phyloP scores from a whole-genome alignment of 1,140 invertebrate species.

The Aphelinus atriplicis region DNA sequence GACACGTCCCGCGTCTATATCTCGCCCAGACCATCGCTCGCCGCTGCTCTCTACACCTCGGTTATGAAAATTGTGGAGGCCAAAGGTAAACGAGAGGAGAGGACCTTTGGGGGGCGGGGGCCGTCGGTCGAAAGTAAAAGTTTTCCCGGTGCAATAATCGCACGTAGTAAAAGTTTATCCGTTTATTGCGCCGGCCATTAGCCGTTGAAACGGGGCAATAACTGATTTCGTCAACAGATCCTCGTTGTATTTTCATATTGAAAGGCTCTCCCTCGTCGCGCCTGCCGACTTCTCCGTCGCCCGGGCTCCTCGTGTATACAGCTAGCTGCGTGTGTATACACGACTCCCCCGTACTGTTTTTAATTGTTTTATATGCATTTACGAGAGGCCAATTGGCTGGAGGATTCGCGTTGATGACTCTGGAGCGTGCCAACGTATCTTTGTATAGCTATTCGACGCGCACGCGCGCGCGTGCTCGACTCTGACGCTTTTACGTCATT shows the following conservation, averaged over 20 bases:
- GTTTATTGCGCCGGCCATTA: slow-evolving; percentile 56
- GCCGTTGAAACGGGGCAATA: slow-evolving; percentile 43
- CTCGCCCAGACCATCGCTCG: not conserved
- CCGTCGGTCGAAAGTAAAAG: slow-evolving; percentile 48
- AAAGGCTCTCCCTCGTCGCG: slow-evolving; percentile 4
- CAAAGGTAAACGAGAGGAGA: not conserved
- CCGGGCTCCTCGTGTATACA: not conserved
- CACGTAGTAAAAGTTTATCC: slow-evolving; percentile 55
- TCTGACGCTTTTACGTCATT: too few relatives aligned
- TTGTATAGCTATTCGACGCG: too few relatives aligned
- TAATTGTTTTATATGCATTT: slow-evolving; percentile 43
- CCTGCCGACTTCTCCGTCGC: not conserved
- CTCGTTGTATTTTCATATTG: slow-evolving; percentile 36
- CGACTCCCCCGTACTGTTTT: slow-evolving; percentile 25
- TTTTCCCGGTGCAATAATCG: slow-evolving; percentile 54
- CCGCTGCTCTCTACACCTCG: slow-evolving; percentile 10
- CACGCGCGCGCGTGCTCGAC: too few relatives aligned
- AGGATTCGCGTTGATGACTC: too few relatives aligned
- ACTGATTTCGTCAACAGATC: slow-evolving; percentile 42
- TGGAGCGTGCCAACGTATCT: slow-evolving; percentile 36
- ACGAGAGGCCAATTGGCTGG: not conserved
- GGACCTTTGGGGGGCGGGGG: not conserved
- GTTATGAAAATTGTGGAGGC: slow-evolving; percentile 18
- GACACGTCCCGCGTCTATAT: not conserved
- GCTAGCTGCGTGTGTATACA: not conserved